phyloP scores from a whole-genome alignment of 2,113 vertebrate species.

The Corvus cornix region DNA sequence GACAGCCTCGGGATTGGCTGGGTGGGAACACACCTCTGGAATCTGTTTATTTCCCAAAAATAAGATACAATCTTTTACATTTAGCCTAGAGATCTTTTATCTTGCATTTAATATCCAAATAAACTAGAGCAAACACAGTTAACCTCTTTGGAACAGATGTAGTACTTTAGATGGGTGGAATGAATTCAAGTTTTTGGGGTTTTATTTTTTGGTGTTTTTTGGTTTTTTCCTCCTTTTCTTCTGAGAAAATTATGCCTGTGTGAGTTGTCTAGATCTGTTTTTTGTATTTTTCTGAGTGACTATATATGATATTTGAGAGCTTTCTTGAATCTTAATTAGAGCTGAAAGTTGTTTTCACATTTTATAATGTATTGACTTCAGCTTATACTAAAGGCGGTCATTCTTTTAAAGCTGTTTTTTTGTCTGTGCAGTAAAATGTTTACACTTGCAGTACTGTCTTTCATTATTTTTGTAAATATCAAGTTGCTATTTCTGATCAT shows the following conservation, averaged over 20 bases:
- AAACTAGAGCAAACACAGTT: neutral
- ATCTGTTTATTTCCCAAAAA: conserved; percentile 77
- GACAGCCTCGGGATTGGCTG: conserved; percentile 72
- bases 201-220: neutral
- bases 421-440: neutral
- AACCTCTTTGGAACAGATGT: neutral
- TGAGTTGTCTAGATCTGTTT: neutral
- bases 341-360: neutral
- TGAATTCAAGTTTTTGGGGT: neutral
- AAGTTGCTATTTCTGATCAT: neutral
- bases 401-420: neutral
- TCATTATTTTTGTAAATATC: neutral
- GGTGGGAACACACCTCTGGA: conserved; percentile 80
- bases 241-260: neutral
- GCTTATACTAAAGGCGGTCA: neutral
- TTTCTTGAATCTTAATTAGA: neutral
- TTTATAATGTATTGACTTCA: neutral
- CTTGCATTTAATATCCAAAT: conserved; percentile 29
- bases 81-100: conserved; percentile 27
- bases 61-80: conserved; percentile 16
- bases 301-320: neutral
- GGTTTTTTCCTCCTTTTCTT: neutral
- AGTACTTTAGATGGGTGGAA: neutral
- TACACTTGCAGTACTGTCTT: neutral
- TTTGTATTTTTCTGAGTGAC: neutral